These are phyloP conservation scores for Urechis unicinctus DNA, from an alignment of 2,888 invertebrate genomes.

Conservation along the genomic window DNA sequence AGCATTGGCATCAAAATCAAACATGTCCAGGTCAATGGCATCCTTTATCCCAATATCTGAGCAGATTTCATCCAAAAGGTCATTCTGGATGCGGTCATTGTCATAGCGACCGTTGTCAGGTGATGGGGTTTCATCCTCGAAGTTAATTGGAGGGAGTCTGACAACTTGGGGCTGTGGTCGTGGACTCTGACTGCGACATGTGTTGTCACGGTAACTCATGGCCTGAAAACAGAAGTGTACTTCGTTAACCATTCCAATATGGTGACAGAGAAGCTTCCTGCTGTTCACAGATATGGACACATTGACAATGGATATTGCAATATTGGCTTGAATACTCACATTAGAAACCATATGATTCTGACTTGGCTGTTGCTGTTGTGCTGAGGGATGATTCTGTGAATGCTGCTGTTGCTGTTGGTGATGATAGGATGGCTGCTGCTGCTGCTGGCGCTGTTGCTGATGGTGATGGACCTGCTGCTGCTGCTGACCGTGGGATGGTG, in stretches of 20 bases:
- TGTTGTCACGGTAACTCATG: neutral
- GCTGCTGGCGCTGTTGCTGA: neutral
- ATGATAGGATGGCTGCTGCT: neutral
- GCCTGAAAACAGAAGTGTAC: neutral
- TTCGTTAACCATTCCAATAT: neutral
- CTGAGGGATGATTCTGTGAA: neutral
- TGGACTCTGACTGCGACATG: neutral
- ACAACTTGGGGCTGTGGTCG: neutral
- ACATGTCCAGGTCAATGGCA: constrained; percentile 47
- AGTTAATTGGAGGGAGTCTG: neutral
- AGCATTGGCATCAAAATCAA: constrained; percentile 26
- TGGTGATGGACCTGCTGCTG: neutral
- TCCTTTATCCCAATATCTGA: constrained; percentile 49
- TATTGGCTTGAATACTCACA: too few relatives aligned
- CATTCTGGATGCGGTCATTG: constrained; percentile 17
- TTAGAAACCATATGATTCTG: too few relatives aligned
- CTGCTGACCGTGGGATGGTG: neutral
- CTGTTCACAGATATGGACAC: too few relatives aligned
- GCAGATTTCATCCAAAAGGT: constrained; percentile 43
- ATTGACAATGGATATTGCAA: too few relatives aligned
- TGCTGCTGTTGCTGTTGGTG: constrained; percentile 2
- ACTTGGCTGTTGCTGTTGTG: constrained; percentile 1
- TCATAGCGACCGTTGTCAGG: neutral
- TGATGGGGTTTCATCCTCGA: neutral
- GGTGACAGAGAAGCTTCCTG: too few relatives aligned